Conservation (phyloP, 1,140 invertebrate species). For the Drosophila pectinifera region DNA sequence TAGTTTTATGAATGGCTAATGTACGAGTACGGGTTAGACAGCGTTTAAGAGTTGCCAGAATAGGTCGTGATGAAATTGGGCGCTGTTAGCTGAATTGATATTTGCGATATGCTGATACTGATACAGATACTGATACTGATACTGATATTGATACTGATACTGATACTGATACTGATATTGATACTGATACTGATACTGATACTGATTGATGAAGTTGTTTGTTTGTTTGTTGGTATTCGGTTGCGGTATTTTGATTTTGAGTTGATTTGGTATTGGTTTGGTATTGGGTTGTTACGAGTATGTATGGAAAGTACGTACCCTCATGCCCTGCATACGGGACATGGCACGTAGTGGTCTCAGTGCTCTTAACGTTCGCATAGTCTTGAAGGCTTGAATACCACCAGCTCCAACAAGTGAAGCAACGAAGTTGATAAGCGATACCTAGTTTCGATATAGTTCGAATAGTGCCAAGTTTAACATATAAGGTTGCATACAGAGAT, state of each 20-base stretch:
- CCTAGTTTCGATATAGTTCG: conserved; percentile 88
- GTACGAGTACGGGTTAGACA: conserved; percentile 18
- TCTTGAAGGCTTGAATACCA: conserved; percentile 99
- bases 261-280: conserved; percentile 46
- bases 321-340: conserved; percentile 99
- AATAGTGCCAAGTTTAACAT: conserved; percentile 83
- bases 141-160: conserved; percentile 15
- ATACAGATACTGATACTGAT: conserved; percentile 34
- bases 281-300: conserved; percentile 50
- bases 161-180: conserved; percentile 25
- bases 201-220: conserved; percentile 44
- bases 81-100: conserved; percentile 52
- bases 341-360: conserved; percentile 97
- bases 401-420: conserved; percentile 96
- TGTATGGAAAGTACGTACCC: conserved; percentile 91
- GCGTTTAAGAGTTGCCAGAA: conserved; percentile 26
- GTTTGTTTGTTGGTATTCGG: conserved; percentile 32
- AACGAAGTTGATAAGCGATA: conserved; percentile 98
- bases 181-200: conserved; percentile 32
- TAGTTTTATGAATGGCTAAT: conserved; percentile 37
- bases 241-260: conserved; percentile 47
- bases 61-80: conserved; percentile 30
- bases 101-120: conserved; percentile 57
- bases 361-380: conserved; percentile 97
- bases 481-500: conserved; percentile 35